Percentiles rank a stretch among this genome's conserved stretches.
These are phyloP conservation scores for Parauchenoglanis punctatus DNA, from an alignment of 2,797 vertebrate genomes.

Conservation along the genomic window DNA sequence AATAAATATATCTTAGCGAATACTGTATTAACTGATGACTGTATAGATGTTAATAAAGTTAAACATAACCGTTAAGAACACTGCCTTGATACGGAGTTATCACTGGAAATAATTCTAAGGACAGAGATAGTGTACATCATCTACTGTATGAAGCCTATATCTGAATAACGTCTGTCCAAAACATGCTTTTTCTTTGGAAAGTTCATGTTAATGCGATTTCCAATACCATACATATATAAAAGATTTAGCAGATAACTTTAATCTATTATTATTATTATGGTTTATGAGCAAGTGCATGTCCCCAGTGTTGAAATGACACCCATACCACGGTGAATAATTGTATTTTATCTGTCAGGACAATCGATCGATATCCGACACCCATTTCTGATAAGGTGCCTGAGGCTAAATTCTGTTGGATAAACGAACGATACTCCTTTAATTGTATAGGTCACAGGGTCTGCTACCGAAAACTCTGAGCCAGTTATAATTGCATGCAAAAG, in stretches of 20 bases:
- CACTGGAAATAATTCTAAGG: neutral
- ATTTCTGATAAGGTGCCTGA: neutral
- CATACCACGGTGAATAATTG: neutral
- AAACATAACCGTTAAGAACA: neutral
- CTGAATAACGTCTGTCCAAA: neutral
- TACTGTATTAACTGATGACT: neutral
- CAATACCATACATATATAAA: neutral
- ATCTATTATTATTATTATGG: neutral
- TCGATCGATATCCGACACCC: neutral
- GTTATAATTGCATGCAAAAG: neutral
- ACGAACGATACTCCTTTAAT: neutral
- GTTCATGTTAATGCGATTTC: neutral
- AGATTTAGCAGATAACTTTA: neutral
- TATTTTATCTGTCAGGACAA: conserved; percentile 9
- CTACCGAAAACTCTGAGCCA: neutral
- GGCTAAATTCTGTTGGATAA: neutral
- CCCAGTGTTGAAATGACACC: neutral
- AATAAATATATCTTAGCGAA: neutral
- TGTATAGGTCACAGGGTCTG: neutral
- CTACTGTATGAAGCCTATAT: neutral
- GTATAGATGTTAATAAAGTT: neutral
- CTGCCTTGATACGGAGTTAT: neutral
- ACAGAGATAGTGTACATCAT: neutral
- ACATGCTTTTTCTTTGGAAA: neutral
- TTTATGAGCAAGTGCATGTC: neutral